Percentiles rank a stretch among this genome's conserved stretches.
Evolutionary conservation across 2,797 vertebrate species (phyloP).

Genomic region (Prionace glauca): DNA sequence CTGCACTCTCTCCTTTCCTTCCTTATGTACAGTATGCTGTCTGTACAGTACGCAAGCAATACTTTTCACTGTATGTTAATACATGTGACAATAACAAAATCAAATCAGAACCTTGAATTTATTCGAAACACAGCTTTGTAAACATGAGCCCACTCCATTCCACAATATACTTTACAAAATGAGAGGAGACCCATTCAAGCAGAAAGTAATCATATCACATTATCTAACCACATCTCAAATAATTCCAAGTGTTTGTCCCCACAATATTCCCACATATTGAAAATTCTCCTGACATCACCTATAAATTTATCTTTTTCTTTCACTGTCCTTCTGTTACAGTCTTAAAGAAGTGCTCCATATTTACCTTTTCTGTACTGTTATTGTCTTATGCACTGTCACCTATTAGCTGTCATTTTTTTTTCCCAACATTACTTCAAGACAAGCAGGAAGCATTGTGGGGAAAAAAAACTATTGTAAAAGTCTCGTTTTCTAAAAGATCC

Average conservation of each 20-base stretch:
- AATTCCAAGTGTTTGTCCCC: neutral
- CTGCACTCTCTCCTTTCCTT: too few relatives aligned
- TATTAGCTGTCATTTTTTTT: neutral
- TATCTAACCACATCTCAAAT: neutral
- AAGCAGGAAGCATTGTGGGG: too few relatives aligned
- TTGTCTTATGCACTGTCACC: neutral
- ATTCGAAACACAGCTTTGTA: neutral
- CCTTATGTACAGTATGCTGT: too few relatives aligned
- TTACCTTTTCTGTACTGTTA: neutral
- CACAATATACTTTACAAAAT: neutral
- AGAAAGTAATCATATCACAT: neutral
- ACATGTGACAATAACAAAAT: too few relatives aligned
- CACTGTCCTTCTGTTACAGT: neutral
- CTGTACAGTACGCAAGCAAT: too few relatives aligned
- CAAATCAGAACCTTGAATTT: neutral
- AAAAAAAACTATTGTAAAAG: neutral
- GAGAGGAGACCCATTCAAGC: neutral
- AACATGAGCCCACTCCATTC: neutral
- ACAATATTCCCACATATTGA: neutral
- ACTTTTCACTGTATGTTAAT: too few relatives aligned
- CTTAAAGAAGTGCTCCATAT: neutral
- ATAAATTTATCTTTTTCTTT: neutral
- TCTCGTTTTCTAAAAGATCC: neutral
- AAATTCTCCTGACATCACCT: neutral
- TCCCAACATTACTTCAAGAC: neutral